phyloP scores from a whole-genome alignment of 2,888 invertebrate species.

The Cremastobaeus sp. region DNA sequence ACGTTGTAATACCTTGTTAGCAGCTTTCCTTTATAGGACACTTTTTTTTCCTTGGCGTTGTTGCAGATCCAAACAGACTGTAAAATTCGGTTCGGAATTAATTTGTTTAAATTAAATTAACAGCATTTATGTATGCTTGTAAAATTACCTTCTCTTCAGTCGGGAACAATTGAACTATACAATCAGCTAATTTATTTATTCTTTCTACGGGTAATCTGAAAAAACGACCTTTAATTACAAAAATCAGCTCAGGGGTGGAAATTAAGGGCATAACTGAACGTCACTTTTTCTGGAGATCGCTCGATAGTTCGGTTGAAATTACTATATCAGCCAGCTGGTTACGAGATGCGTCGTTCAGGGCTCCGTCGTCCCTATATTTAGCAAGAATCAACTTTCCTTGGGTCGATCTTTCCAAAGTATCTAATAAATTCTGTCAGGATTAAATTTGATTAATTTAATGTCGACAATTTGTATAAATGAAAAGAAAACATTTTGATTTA shows the following conservation, averaged over 20 bases:
- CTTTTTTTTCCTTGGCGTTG: slow-evolving; percentile 35
- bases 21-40: slow-evolving; percentile 50
- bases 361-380: slow-evolving; percentile 45
- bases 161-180: slow-evolving; percentile 43
- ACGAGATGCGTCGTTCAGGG: slow-evolving; percentile 42
- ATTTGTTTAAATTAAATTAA: background rate
- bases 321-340: slow-evolving; percentile 47
- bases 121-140: background rate
- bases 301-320: slow-evolving; percentile 42
- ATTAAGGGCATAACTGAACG: no score
- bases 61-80: slow-evolving; percentile 53
- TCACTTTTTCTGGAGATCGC: slow-evolving; percentile 47
- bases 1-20: slow-evolving; percentile 50
- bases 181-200: slow-evolving; percentile 47
- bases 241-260: no score
- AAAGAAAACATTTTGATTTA: no score
- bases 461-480: slow-evolving; percentile 12
- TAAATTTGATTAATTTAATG: background rate
- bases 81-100: background rate
- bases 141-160: slow-evolving; percentile 42
- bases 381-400: slow-evolving; percentile 50
- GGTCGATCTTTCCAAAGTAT: slow-evolving; percentile 38
- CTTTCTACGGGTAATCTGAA: slow-evolving; percentile 41
- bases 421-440: slow-evolving; percentile 37
- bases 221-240: no score